phyloP scores from a whole-genome alignment of 2,797 vertebrate genomes.

The Champsocephalus esox region DNA sequence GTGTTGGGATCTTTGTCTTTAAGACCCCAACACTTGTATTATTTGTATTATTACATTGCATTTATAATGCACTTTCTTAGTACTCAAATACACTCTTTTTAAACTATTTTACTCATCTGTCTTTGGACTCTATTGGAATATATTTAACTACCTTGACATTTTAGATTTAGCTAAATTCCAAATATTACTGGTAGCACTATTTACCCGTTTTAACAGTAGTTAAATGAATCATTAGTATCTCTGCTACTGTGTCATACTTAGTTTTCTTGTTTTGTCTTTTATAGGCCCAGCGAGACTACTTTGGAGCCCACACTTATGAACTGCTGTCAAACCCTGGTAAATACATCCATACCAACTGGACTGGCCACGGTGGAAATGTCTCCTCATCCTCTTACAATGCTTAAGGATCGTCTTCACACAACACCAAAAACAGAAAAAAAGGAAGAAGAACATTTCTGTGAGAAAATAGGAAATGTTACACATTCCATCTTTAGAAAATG shows the following conservation, averaged over 20 bases:
- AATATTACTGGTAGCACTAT: background rate
- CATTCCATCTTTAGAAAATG: slow-evolving; percentile 62
- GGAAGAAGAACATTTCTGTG: background rate
- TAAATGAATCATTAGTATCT: background rate
- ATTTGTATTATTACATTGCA: too few relatives aligned
- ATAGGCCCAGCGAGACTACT: slow-evolving; percentile 97
- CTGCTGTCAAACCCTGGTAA: slow-evolving; percentile 89
- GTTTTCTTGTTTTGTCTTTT: background rate
- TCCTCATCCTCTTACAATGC: slow-evolving; percentile 96
- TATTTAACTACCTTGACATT: background rate
- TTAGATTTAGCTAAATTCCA: background rate
- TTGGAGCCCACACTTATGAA: slow-evolving; percentile 97
- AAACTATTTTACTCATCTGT: background rate
- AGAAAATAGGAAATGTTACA: slow-evolving; percentile 41
- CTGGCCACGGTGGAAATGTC: slow-evolving; percentile 92
- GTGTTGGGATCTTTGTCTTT: slow-evolving; percentile 20
- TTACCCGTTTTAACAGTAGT: background rate
- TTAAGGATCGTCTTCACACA: slow-evolving; percentile 61
- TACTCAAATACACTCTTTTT: background rate
- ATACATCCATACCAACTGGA: slow-evolving; percentile 97
- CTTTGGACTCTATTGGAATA: background rate
- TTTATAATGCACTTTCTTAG: too few relatives aligned
- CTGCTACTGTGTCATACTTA: background rate
- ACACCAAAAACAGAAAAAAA: slow-evolving; percentile 1
- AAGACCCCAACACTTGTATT: slow-evolving; percentile 2